phyloP scores from a whole-genome alignment of 2,797 vertebrate genomes.

The Sorex maritimensis region DNA sequence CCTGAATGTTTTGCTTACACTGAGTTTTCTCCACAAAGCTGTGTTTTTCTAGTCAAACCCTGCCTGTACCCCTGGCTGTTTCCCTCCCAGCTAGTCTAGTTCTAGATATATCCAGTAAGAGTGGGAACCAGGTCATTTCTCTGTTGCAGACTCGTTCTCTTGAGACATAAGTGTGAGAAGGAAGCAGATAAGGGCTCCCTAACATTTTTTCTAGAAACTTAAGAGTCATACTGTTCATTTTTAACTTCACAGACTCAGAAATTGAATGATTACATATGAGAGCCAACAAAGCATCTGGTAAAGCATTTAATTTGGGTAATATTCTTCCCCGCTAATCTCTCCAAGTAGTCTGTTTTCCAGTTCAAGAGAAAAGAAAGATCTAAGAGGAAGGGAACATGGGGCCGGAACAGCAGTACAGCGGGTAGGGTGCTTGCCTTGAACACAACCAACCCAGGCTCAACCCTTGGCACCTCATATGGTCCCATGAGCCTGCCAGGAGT shows the following conservation, averaged over 20 bases:
- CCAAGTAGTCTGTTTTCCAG: not conserved
- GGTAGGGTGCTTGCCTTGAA: no score
- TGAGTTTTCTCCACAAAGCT: conserved; percentile 20
- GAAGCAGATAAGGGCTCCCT: not conserved
- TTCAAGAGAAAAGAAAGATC: not conserved
- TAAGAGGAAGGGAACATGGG: no score
- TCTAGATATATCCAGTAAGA: not conserved
- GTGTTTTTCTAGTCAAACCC: not conserved
- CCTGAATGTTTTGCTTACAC: not conserved
- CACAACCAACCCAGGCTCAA: no score
- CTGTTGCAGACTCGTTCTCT: conserved; percentile 12
- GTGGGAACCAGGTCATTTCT: conserved; percentile 26
- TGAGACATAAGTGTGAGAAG: conserved; percentile 33
- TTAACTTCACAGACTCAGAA: conserved; percentile 6
- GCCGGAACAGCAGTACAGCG: no score
- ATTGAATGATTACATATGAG: not conserved
- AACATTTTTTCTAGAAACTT: conserved; percentile 19
- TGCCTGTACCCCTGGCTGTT: not conserved
- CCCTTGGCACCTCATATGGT: no score
- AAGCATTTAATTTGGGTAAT: conserved; percentile 41
- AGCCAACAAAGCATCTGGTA: not conserved
- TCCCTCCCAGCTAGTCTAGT: not conserved
- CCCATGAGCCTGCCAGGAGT: no score
- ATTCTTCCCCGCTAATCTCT: conserved; percentile 48
- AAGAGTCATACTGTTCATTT: conserved; percentile 21